Base-by-base conservation (phyloP, 2,113 vertebrate species). In the Benitochromis conjunctus region DNA sequence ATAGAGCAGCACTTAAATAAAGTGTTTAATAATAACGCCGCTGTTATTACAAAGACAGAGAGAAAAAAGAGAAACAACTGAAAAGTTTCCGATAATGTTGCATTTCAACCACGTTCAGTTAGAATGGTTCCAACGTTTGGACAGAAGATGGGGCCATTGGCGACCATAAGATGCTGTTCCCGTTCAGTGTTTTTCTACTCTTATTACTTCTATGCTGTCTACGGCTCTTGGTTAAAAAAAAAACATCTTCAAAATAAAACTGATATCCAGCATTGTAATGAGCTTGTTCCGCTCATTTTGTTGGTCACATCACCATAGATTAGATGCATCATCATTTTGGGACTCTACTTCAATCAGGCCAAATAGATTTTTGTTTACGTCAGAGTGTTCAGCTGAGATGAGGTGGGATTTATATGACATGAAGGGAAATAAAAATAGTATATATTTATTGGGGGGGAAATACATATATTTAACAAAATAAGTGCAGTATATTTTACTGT, bases 101-200 rank as follows among this genome's bases (percentile, higher is more conserved):
- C 19, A 7, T 48, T 56, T 26, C 6, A 21, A 5, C 54, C 2
- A 6, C 29, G 4, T n/a, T 48, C 2, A 19, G 2, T 46, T 34
- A 3, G 0, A 62, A 64, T 71, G 26, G 19, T 57, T 31, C 3
- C 12, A 18, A 16, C 3, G 1, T 18, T 66, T 79, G 48, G 26
- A 83, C 91, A 86, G 78, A 81, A 82, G 94, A 81, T 88, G 92
- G 86, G 91, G 82, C 79, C 60, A 60, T 79, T 62, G 71, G 1
- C 2, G 3, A 34, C 1, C 24, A 34, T 16, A 55, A 34, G 14
- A 48, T 19, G 34, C 7, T 4, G 3, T 57, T 12, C 24, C 6
- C 4, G 12, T 6, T 24, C 3, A 74, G 6, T 0, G 43, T 43
- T 0, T 18, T 26, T 5, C 5, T 19, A 1, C 1, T 66, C 11